Percentiles rank a stretch among this genome's conserved stretches.
These are phyloP conservation scores for Heliconius hortense DNA, from an alignment of 2,888 invertebrate species.

Conservation along the genomic window DNA sequence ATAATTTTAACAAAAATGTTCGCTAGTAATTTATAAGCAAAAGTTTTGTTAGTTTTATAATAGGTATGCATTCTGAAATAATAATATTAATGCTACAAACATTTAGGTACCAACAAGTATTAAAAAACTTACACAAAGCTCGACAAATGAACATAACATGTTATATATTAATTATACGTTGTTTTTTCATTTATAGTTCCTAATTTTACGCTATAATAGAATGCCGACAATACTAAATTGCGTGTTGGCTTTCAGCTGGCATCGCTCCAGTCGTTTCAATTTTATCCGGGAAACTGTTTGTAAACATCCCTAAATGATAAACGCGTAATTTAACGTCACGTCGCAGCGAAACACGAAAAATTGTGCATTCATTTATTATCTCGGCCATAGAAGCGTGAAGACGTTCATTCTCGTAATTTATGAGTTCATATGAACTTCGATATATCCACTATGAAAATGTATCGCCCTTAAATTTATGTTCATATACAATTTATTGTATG, in stretches of 20 bases:
- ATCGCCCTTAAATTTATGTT: slow-evolving; percentile 43
- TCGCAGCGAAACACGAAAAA: slow-evolving; percentile 71
- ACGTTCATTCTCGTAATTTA: slow-evolving; percentile 64
- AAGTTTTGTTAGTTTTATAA: no score
- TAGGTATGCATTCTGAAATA: no score
- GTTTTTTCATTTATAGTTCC: slow-evolving; percentile 39
- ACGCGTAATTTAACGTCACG: slow-evolving; percentile 79
- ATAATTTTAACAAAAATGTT: background rate
- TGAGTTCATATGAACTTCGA: slow-evolving; percentile 56
- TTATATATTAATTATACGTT: slow-evolving; percentile 26
- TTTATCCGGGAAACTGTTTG: slow-evolving; percentile 70
- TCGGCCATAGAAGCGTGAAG: slow-evolving; percentile 67
- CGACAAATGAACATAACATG: background rate
- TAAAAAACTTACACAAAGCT: background rate
- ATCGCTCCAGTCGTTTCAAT: slow-evolving; percentile 79
- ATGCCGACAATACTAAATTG: slow-evolving; percentile 50
- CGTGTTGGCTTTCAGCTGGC: slow-evolving; percentile 64
- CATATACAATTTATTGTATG: slow-evolving; percentile 41
- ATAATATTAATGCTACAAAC: no score
- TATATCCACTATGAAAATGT: slow-evolving; percentile 42
- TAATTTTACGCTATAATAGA: slow-evolving; percentile 48
- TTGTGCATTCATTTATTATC: slow-evolving; percentile 72
- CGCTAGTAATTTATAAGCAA: background rate
- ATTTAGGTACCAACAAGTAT: background rate
- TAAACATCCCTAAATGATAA: slow-evolving; percentile 81